Percentiles rank a stretch among this genome's conserved stretches.
Evolutionary conservation across 2,797 vertebrate species (phyloP).

Genomic region (Ambastaia sidthimunki): DNA sequence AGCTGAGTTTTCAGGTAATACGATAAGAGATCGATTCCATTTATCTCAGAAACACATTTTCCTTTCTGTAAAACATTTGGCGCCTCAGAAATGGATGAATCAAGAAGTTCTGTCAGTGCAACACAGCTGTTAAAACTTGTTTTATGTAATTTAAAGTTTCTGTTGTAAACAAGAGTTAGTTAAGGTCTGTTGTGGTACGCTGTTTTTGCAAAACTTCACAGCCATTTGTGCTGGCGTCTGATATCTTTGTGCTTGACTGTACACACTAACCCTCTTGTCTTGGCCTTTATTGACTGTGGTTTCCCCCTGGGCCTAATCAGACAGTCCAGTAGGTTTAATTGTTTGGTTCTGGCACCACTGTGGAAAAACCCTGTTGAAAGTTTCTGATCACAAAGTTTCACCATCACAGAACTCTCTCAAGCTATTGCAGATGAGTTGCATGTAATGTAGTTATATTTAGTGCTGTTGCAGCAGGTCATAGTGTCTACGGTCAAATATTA

Average conservation of each 20-base stretch:
- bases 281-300: neutral
- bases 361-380: conserved; percentile 8
- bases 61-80: neutral
- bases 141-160: neutral
- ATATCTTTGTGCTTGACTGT: conserved; percentile 17
- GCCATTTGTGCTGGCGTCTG: conserved; percentile 7
- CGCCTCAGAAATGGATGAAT: neutral
- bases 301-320: conserved; percentile 7
- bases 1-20: neutral
- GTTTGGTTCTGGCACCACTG: conserved; percentile 3
- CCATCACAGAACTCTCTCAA: conserved; percentile 4
- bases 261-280: conserved; percentile 33
- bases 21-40: neutral
- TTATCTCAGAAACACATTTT: neutral
- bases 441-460: neutral
- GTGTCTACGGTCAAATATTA: neutral
- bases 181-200: neutral
- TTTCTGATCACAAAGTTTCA: neutral
- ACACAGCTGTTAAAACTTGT: neutral
- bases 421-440: neutral
- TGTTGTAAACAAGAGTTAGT: neutral
- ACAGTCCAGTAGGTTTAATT: conserved; percentile 4
- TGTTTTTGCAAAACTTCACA: conserved; percentile 15
- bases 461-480: neutral
- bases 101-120: neutral